phyloP scores from a whole-genome alignment of 1,140 invertebrate species.

The Trachymyrmex cornetzi region DNA sequence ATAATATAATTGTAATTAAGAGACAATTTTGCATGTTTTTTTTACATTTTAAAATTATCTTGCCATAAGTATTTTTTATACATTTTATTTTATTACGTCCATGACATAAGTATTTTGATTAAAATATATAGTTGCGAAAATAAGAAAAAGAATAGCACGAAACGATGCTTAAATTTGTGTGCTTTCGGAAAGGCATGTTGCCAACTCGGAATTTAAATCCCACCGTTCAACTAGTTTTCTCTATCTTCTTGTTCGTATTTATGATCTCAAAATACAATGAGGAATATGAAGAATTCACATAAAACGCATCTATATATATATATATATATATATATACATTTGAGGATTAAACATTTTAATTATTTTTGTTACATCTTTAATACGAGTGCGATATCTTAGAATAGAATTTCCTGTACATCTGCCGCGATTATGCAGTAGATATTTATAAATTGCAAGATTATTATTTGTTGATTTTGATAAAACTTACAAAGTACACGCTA shows the following conservation, averaged over 20 bases:
- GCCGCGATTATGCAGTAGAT: neutral
- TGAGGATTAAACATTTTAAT: slow-evolving; percentile 20
- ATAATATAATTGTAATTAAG: neutral
- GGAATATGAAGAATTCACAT: neutral
- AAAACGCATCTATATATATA: neutral
- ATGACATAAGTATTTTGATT: neutral
- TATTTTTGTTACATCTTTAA: neutral
- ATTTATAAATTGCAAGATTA: neutral
- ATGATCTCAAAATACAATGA: slow-evolving; percentile 1
- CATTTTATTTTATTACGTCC: neutral
- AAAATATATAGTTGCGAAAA: neutral
- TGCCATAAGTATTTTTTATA: neutral
- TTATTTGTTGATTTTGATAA: slow-evolving; percentile 1
- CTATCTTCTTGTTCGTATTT: neutral
- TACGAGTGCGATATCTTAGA: neutral
- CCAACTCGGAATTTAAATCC: slow-evolving; percentile 26
- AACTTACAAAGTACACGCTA: neutral
- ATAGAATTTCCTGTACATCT: neutral
- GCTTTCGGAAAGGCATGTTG: neutral
- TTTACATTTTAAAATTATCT: too few relatives aligned
- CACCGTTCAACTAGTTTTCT: neutral
- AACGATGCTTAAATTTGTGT: neutral
- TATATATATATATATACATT: neutral
- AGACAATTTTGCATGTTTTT: neutral
- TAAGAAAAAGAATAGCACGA: neutral